Evolutionary conservation across 2,888 invertebrate species (phyloP).

Genomic region (Phortica magna): DNA sequence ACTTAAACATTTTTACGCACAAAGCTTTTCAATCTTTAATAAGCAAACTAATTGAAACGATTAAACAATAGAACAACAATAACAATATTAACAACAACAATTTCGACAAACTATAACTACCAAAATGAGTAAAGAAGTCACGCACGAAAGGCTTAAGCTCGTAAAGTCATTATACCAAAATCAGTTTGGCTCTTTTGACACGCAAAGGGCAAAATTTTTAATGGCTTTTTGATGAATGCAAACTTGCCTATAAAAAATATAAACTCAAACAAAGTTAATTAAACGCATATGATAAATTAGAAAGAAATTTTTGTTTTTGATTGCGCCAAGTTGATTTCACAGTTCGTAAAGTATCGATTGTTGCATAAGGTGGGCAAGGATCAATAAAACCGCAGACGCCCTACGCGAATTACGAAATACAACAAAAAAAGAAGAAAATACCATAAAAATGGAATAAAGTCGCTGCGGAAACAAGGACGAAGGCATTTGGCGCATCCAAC

Average conservation of each 20-base stretch:
- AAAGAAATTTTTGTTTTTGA: background rate
- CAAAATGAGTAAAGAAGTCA: conserved; percentile 45
- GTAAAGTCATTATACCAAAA: background rate
- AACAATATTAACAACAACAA: background rate
- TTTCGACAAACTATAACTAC: background rate
- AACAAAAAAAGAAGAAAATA: background rate
- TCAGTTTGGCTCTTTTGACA: background rate
- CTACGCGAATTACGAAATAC: too few species aligned
- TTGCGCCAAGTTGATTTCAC: conserved; percentile 20
- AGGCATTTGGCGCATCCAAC: conserved; percentile 8
- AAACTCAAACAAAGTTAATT: conserved; percentile 53
- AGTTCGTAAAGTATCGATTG: background rate
- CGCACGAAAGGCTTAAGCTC: conserved; percentile 46
- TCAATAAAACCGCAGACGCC: conserved; percentile 9
- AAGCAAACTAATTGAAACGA: too few species aligned
- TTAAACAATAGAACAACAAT: background rate
- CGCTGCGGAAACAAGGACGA: conserved; percentile 23
- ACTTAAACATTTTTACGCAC: too few species aligned
- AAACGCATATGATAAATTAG: conserved; percentile 52
- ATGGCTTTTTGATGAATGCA: conserved; percentile 47
- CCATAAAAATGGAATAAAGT: background rate
- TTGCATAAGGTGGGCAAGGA: background rate
- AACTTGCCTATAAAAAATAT: conserved; percentile 11
- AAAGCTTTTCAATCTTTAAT: too few species aligned
- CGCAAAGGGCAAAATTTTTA: conserved; percentile 38